Evolutionary conservation across 2,797 vertebrate species (phyloP).

Genomic region (Sitta carolinensis): DNA sequence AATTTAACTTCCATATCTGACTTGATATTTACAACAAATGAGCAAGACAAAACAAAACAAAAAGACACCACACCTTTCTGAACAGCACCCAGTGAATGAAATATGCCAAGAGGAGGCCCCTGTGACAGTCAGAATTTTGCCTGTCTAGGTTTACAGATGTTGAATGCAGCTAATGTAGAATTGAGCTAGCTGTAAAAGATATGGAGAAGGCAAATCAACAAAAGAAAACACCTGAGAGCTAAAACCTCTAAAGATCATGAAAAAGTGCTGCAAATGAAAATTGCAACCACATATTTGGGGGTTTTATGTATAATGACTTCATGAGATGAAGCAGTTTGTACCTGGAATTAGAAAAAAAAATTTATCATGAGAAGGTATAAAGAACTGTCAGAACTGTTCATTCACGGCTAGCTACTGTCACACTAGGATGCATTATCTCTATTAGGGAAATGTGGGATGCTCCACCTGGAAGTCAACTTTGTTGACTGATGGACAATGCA

Average conservation of each 20-base stretch:
- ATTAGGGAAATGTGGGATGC: neutral
- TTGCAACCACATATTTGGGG: neutral
- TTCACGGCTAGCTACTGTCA: neutral
- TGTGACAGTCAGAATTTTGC: neutral
- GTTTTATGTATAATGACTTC: neutral
- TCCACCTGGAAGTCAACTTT: neutral
- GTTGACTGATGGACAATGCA: neutral
- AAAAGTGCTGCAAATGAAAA: neutral
- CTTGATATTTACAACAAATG: rapidly evolving
- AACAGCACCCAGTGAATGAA: neutral
- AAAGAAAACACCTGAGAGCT: neutral
- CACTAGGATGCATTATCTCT: neutral
- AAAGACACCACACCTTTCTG: neutral
- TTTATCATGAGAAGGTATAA: neutral
- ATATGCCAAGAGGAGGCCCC: neutral
- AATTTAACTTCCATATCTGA: neutral
- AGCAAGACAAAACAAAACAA: neutral
- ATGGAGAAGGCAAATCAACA: neutral
- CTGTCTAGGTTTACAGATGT: neutral
- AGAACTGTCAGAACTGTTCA: neutral
- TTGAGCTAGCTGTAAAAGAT: neutral
- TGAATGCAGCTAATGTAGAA: neutral
- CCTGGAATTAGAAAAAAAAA: neutral
- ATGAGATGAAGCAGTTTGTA: neutral
- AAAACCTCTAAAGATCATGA: neutral